Percentiles rank a stretch among this genome's conserved stretches.
phyloP scores from a whole-genome alignment of 1,140 invertebrate genomes.

The Drosophila azteca region DNA sequence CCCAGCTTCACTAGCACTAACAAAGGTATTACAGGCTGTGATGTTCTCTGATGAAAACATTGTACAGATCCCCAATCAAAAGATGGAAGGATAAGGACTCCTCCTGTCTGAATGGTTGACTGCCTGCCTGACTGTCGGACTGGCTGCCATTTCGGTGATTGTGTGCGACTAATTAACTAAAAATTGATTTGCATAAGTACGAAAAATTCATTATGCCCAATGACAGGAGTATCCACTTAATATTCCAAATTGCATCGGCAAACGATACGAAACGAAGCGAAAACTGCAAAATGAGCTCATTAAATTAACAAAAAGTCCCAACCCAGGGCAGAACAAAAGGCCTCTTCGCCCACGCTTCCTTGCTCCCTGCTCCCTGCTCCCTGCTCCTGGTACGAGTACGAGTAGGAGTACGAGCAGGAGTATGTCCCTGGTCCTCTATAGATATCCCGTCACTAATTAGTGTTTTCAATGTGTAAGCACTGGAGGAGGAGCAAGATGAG shows the following conservation, averaged over 20 bases:
- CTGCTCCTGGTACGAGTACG: neutral
- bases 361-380: too few species aligned
- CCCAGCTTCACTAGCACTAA: neutral
- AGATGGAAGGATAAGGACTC: conserved; percentile 12
- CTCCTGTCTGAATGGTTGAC: neutral
- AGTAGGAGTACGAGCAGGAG: neutral
- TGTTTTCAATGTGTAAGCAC: conserved; percentile 26
- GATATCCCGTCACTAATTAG: conserved; percentile 64
- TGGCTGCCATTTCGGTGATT: conserved; percentile 3
- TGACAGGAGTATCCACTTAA: conserved; percentile 38
- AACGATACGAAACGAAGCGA: conserved; percentile 15
- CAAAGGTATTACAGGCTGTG: neutral
- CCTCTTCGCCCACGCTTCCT: neutral
- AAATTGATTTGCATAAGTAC: conserved; percentile 61
- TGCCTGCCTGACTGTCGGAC: too few species aligned
- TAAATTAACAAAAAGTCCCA: conserved; percentile 51
- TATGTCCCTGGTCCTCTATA: too few species aligned
- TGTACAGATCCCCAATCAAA: conserved; percentile 20
- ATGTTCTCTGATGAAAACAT: conserved; percentile 23
- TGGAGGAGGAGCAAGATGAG: neutral
- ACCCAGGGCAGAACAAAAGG: conserved; percentile 31
- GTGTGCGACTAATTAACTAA: conserved; percentile 47
- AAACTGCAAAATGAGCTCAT: conserved; percentile 52
- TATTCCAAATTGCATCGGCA: conserved; percentile 49
- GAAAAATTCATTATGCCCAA: conserved; percentile 43